phyloP scores from a whole-genome alignment of 1,140 invertebrate species.

The Ditylenchus dipsaci region DNA sequence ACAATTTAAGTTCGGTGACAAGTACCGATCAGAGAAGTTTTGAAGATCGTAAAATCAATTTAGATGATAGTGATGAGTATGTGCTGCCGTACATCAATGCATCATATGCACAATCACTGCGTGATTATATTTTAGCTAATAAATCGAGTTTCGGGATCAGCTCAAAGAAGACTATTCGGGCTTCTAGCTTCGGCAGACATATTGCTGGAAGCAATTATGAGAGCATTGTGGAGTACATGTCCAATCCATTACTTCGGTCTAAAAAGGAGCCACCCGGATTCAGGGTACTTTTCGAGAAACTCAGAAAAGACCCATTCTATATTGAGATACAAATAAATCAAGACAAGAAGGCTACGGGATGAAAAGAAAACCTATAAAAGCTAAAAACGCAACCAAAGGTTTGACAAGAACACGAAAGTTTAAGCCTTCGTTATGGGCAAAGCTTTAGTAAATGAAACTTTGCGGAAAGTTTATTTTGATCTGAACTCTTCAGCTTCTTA shows the following conservation, averaged over 20 bases:
- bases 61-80: not conserved
- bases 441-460: not conserved
- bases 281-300: not conserved
- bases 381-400: not conserved
- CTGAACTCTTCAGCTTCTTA: not conserved
- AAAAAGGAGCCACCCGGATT: not conserved
- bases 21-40: too few relatives aligned
- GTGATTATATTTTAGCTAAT: not conserved
- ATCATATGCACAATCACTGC: not conserved
- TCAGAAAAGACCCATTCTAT: not conserved
- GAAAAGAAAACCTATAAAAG: not conserved
- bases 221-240: not conserved
- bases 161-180: not conserved
- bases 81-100: not conserved
- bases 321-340: not conserved
- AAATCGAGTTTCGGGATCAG: not conserved
- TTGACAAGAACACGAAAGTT: not conserved
- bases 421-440: not conserved
- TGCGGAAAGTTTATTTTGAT: not conserved
- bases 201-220: not conserved
- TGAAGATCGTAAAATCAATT: not conserved
- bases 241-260: not conserved
- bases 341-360: not conserved
- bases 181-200: not conserved
- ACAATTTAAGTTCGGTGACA: too few relatives aligned